phyloP scores from a whole-genome alignment of 2,113 vertebrate genomes.

The Stigmatopora argus region DNA sequence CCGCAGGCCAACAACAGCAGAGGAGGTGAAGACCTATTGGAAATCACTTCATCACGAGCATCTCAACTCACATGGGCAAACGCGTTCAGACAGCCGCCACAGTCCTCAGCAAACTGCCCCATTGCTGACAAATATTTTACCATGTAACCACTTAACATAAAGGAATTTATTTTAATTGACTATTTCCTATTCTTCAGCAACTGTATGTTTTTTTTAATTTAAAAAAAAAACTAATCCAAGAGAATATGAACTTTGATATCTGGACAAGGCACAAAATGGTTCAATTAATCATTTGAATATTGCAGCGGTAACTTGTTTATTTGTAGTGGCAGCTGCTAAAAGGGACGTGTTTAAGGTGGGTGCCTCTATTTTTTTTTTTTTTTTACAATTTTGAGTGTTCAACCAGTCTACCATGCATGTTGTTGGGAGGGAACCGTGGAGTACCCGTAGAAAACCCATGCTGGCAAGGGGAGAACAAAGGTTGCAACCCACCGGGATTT shows the following conservation, averaged over 20 bases:
- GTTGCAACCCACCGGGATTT: too few relatives aligned
- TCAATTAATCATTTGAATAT: neutral
- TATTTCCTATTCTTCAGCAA: neutral
- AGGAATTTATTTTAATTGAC: neutral
- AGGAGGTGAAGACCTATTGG: slow-evolving; percentile 68
- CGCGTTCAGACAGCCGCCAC: slow-evolving; percentile 49
- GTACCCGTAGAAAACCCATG: too few relatives aligned
- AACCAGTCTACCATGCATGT: too few relatives aligned
- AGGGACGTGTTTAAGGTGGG: neutral
- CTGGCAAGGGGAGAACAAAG: too few relatives aligned
- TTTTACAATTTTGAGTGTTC: neutral
- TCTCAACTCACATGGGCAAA: slow-evolving; percentile 44
- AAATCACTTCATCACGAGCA: slow-evolving; percentile 65
- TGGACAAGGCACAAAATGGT: neutral
- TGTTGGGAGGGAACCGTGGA: too few relatives aligned
- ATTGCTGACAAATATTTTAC: slow-evolving; percentile 18
- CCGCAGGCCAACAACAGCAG: slow-evolving; percentile 64
- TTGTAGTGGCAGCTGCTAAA: neutral
- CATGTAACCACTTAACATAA: neutral
- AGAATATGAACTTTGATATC: neutral
- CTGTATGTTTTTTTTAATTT: neutral
- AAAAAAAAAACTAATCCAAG: neutral
- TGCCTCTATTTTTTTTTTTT: neutral
- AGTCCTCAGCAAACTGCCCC: slow-evolving; percentile 27
- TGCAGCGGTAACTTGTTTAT: neutral